phyloP scores from a whole-genome alignment of 2,888 invertebrate species.

The Dicyrtomina minuta region DNA sequence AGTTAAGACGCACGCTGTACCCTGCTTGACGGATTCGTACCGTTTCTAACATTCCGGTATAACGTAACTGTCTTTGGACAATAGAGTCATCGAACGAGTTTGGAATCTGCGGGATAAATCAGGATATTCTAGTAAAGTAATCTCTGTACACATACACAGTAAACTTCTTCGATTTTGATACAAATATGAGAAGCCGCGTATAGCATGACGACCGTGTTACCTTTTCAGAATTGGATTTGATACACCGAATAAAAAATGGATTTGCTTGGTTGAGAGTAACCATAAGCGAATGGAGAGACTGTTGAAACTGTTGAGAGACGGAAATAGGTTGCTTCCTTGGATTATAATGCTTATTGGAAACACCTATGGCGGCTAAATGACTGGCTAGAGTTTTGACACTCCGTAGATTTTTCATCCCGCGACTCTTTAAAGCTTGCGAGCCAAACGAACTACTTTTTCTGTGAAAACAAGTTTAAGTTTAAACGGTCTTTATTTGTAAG shows the following conservation, averaged over 20 bases:
- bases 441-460: slow-evolving; percentile 92
- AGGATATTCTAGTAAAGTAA: too few relatives aligned
- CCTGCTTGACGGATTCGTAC: slow-evolving; percentile 92
- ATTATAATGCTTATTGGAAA: slow-evolving; percentile 59
- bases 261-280: slow-evolving; percentile 87
- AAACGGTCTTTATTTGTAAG: too few relatives aligned
- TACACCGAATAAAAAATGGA: slow-evolving; percentile 85
- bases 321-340: slow-evolving; percentile 86
- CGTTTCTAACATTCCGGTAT: slow-evolving; percentile 96
- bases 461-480: slow-evolving; percentile 56
- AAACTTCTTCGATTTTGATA: too few relatives aligned
- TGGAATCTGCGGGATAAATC: slow-evolving; percentile 66
- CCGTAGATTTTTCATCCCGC: slow-evolving; percentile 85
- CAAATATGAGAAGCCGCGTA: too few relatives aligned
- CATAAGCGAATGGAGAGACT: slow-evolving; percentile 88
- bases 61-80: slow-evolving; percentile 83
- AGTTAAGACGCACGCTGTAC: slow-evolving; percentile 88
- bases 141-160: too few relatives aligned
- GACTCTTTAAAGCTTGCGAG: slow-evolving; percentile 80
- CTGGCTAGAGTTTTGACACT: slow-evolving; percentile 88
- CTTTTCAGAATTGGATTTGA: slow-evolving; percentile 93
- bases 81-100: slow-evolving; percentile 92
- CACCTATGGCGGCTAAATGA: slow-evolving; percentile 61
- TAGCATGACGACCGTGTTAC: too few relatives aligned
- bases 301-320: slow-evolving; percentile 92